A percentile compares a stretch with the other conserved stretches of the same genome.
These are phyloP conservation scores for Drosophila repletoides DNA, from an alignment of 1,140 invertebrate genomes.

Conservation along the genomic window DNA sequence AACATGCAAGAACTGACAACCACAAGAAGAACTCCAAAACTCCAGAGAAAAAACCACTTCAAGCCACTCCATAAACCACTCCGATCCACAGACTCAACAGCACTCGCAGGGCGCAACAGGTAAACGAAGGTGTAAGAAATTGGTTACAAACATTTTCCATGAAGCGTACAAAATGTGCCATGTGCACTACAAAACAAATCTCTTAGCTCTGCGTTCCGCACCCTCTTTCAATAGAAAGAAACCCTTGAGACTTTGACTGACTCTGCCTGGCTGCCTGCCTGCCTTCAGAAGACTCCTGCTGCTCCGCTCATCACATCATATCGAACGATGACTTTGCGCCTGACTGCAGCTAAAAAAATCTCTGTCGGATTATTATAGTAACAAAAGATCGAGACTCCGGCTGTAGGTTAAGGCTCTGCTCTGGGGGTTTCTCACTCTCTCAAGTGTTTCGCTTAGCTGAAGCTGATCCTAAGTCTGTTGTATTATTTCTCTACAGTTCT, in stretches of 20 bases:
- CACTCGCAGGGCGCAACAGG: conserved; percentile 35
- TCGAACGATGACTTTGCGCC: conserved; percentile 54
- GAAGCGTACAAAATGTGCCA: conserved; percentile 75
- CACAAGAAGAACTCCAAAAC: conserved; percentile 37
- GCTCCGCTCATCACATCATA: conserved; percentile 40
- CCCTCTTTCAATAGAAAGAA: conserved; percentile 63
- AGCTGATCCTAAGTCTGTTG: conserved; percentile 9
- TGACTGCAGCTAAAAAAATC: conserved; percentile 39
- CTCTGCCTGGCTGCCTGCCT: too few species aligned
- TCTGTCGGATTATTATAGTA: conserved; percentile 25
- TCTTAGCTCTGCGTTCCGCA: conserved; percentile 30
- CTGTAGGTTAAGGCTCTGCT: conserved; percentile 35
- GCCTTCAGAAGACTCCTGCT: conserved; percentile 65
- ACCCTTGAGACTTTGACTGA: conserved; percentile 32
- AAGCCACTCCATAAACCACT: conserved; percentile 42
- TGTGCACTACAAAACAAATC: conserved; percentile 51
- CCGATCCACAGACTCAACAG: conserved; percentile 1
- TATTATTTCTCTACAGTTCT: neutral
- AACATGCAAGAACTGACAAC: conserved; percentile 78
- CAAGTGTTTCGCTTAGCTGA: conserved; percentile 49
- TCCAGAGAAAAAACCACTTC: conserved; percentile 58
- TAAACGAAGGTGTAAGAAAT: conserved; percentile 78
- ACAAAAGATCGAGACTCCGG: conserved; percentile 24
- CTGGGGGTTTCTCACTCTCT: conserved; percentile 52
- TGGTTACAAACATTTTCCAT: conserved; percentile 65